These are phyloP conservation scores for Eurosta solidaginis DNA, from an alignment of 1,140 invertebrate species.

Conservation along the genomic window DNA sequence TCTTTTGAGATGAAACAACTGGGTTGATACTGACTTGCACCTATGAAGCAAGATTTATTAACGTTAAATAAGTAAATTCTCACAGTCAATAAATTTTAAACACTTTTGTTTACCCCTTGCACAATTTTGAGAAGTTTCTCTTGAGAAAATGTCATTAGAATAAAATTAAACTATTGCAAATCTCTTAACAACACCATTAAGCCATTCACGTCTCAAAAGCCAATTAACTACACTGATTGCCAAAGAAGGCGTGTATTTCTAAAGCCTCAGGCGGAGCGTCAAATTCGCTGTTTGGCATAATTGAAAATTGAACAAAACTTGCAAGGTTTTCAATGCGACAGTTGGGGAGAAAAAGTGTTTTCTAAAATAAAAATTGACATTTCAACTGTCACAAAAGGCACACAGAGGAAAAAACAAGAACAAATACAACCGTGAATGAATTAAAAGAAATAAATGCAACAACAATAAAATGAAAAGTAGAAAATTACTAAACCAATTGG, in stretches of 20 bases:
- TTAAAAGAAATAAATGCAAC: background rate
- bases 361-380: constrained; percentile 1
- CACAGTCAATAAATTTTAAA: no score
- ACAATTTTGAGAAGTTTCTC: no score
- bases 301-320: background rate
- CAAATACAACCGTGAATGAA: no score
- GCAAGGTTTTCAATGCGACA: background rate
- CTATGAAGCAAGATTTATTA: no score
- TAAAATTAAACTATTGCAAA: background rate
- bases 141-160: background rate
- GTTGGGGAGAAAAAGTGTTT: background rate
- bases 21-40: no score
- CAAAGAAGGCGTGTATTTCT: background rate
- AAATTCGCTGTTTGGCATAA: background rate
- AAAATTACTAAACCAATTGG: background rate
- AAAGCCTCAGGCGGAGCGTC: background rate
- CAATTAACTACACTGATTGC: constrained; percentile 14
- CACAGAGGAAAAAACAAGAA: background rate
- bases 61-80: no score
- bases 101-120: no score
- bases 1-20: no score
- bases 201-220: constrained; percentile 4
- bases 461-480: background rate
- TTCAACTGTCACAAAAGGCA: background rate
- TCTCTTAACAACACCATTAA: background rate